Evolutionary conservation across 2,797 vertebrate genomes (phyloP).

Genomic region (Intellagama lesueurii): DNA sequence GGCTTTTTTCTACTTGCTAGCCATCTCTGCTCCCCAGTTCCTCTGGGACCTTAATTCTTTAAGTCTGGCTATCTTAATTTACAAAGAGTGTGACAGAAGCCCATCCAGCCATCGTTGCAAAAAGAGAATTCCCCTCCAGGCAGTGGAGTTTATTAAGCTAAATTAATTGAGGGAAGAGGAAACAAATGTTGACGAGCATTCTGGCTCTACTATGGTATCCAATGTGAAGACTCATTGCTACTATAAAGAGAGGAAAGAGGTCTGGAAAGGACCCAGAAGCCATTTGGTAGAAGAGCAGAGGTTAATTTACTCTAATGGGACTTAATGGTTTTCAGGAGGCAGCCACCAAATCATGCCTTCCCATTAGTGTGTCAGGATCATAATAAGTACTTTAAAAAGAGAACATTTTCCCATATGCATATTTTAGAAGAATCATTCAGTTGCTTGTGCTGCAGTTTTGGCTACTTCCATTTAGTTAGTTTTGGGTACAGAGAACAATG

Average conservation of each 20-base stretch:
- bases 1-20: background rate
- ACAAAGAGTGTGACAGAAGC: fast-evolving
- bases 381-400: constrained; percentile 48
- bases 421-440: background rate
- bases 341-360: constrained; percentile 53
- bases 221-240: background rate
- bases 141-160: constrained; percentile 21
- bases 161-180: constrained; percentile 56
- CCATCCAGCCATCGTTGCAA: background rate
- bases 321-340: constrained; percentile 68
- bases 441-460: background rate
- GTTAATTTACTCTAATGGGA: constrained; percentile 66
- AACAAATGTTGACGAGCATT: background rate
- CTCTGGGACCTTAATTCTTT: fast-evolving
- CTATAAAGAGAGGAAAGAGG: background rate
- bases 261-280: constrained; percentile 38
- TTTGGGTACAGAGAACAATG: background rate
- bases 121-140: background rate
- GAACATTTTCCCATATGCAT: background rate
- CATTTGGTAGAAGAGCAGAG: constrained; percentile 26
- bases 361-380: constrained; percentile 41
- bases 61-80: background rate
- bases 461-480: background rate
- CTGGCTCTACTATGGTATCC: background rate
- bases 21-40: background rate